Conservation (phyloP, 2,113 vertebrate genomes). For the Verasper variegatus region DNA sequence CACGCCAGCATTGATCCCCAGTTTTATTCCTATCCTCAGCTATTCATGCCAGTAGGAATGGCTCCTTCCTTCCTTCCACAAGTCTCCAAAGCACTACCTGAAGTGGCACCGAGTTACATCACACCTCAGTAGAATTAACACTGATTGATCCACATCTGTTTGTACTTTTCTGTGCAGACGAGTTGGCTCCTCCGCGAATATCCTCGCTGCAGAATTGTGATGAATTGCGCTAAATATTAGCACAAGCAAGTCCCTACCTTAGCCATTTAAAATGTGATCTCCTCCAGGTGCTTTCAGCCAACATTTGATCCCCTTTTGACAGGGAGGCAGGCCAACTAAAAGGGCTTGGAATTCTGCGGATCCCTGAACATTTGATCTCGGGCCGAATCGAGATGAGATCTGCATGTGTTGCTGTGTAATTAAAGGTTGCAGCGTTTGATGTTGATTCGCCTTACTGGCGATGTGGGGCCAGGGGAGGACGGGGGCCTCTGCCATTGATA, state of each 20-base stretch:
- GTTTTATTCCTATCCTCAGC: slow-evolving; percentile 29
- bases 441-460: slow-evolving; percentile 49
- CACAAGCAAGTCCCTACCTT: slow-evolving; percentile 14
- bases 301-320: slow-evolving; percentile 56
- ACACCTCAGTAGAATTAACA: slow-evolving; percentile 9
- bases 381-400: slow-evolving; percentile 68
- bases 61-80: background rate
- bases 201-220: background rate
- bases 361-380: slow-evolving; percentile 71
- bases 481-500: slow-evolving; percentile 56
- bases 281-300: slow-evolving; percentile 44
- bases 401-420: slow-evolving; percentile 69
- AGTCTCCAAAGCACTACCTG: background rate
- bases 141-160: slow-evolving; percentile 24
- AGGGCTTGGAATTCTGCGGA: slow-evolving; percentile 36
- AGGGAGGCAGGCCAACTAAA: slow-evolving; percentile 45
- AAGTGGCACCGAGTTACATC: background rate
- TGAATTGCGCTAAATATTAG: slow-evolving; percentile 55
- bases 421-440: slow-evolving; percentile 74
- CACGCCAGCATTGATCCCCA: slow-evolving; percentile 28
- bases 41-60: slow-evolving; percentile 45
- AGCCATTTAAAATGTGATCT: slow-evolving; percentile 53
- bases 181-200: background rate
- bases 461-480: slow-evolving; percentile 13
- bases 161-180: slow-evolving; percentile 8